These are phyloP conservation scores for Muscicapa comitata DNA, from an alignment of 2,797 vertebrate species.

Conservation along the genomic window DNA sequence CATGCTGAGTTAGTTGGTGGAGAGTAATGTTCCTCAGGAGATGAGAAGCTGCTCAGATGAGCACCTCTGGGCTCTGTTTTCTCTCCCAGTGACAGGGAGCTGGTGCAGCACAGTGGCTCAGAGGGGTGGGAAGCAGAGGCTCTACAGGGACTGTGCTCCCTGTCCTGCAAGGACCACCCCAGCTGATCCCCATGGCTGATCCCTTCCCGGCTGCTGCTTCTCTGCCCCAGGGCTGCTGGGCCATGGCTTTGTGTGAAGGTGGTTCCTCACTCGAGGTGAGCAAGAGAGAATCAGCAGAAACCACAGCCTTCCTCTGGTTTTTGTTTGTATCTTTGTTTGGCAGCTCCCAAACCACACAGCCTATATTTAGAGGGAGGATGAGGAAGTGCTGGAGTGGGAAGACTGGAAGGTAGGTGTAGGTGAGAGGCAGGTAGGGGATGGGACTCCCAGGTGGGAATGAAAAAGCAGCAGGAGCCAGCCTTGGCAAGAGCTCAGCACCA, in stretches of 20 bases:
- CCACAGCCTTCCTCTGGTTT: not conserved
- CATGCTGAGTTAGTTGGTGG: not conserved
- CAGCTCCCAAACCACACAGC: constrained; percentile 3
- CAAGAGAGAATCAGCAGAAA: not conserved
- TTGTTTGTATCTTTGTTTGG: not conserved
- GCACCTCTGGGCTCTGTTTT: not conserved
- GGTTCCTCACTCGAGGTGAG: not conserved
- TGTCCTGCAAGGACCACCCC: not conserved
- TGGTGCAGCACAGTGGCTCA: rapidly evolving
- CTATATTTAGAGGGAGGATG: not conserved
- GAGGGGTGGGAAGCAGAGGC: not conserved
- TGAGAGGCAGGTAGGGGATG: not conserved
- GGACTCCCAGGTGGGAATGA: not conserved
- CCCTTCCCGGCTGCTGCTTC: not conserved
- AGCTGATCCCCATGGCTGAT: not conserved
- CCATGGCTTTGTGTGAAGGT: not conserved
- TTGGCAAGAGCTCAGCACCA: rapidly evolving
- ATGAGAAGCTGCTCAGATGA: not conserved
- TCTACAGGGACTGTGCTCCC: not conserved
- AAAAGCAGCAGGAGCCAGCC: not conserved
- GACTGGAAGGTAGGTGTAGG: not conserved
- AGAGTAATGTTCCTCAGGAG: rapidly evolving
- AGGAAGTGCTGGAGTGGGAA: not conserved
- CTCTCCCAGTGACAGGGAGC: not conserved
- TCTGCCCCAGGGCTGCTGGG: rapidly evolving